These are phyloP conservation scores for Falco cherrug DNA, from an alignment of 2,797 vertebrate genomes.

Conservation along the genomic window DNA sequence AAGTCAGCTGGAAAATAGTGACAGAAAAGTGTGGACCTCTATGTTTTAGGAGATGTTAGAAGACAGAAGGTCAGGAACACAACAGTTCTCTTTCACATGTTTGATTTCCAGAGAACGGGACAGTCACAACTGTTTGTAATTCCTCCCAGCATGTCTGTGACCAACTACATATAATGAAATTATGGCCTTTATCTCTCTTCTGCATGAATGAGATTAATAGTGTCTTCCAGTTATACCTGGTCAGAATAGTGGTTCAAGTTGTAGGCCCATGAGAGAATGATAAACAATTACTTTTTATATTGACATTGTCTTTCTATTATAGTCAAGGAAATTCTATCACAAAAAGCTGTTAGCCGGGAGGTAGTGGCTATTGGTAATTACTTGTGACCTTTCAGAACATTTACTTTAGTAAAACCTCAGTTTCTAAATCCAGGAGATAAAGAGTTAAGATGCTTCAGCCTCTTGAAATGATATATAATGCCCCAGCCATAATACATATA, in stretches of 20 bases:
- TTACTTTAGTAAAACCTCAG: neutral
- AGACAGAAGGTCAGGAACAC: neutral
- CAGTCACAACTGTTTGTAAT: neutral
- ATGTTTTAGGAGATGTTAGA: neutral
- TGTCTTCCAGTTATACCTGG: neutral
- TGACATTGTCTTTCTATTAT: neutral
- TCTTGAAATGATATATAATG: neutral
- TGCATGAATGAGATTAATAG: neutral
- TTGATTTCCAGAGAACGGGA: neutral
- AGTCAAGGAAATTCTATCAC: neutral
- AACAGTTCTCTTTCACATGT: neutral
- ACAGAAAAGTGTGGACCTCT: neutral
- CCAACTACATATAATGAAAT: neutral
- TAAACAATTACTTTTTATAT: neutral
- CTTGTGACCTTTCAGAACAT: neutral
- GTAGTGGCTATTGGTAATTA: neutral
- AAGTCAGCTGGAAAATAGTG: neutral
- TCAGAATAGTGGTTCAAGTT: neutral
- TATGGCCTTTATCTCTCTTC: neutral
- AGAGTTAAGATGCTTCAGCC: neutral
- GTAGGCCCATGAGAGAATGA: neutral
- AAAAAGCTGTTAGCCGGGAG: neutral
- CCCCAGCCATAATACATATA: neutral
- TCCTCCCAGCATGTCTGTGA: neutral
- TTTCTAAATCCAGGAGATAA: conserved; percentile 18